Evolutionary conservation across 2,888 invertebrate genomes (phyloP), one percentile per base, ranked within the genome.

Genomic region (Drosophila maculinotata): DNA sequence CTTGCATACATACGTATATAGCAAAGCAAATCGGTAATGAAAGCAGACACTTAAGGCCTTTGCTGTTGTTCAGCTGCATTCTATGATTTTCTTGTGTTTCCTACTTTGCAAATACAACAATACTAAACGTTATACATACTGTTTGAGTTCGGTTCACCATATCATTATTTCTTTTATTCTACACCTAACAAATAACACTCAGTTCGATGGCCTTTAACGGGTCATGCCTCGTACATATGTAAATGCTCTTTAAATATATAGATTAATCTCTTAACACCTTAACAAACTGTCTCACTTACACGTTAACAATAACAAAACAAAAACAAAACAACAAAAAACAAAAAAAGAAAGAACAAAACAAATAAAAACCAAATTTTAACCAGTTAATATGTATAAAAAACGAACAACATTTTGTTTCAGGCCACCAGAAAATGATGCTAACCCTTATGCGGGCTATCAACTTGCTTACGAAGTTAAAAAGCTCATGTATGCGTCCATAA

Each of bases 401-500:
- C 78, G 45, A 81, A 86, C 79, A 90, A 86, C 85, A 90, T 90
- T 88, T 90, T 89, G 90, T 96, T 96, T 94, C 96, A 97, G 97
- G 96, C 94, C 94, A 93, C 94, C 94, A 92, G 95, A 95, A 92
- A 96, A 94, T 93, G 95, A 97, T 94, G 96, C 97, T 94, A 95
- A 96, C 93, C 96, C 96, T 94, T 97, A 97, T 94, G 97, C 97
- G 94, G 97, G 97, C 94, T 97, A 97, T 94, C 98, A 98, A 94
- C 97, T 98, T 94, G 98, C 98, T 95, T 98, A 98, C 95, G 98
- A 98, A 97, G 98, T 98, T 95, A 98, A 98, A 97, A 98, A 98
- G 95, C 97, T 98, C 95, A 98, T 98, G 98, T 98, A 98, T 95
- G 97, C 94, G 93, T 90, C 89, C 89, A 92, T 88, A 79, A 91